Evolutionary conservation across 1,140 invertebrate species (phyloP).

Genomic region (Lethocerus indicus): DNA sequence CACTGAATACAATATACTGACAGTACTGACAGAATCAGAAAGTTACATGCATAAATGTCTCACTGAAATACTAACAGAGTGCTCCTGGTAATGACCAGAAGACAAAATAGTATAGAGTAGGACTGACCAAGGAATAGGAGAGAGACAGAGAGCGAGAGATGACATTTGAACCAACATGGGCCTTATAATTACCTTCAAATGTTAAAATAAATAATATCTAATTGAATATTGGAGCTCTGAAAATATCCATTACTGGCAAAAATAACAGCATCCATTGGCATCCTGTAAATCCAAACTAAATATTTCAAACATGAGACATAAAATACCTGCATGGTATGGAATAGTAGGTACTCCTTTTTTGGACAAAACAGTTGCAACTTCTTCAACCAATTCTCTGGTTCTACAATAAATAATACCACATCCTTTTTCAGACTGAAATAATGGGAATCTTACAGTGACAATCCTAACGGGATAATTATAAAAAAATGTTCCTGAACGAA

Average conservation of each 20-base stretch:
- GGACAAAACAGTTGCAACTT: slow-evolving; percentile 35
- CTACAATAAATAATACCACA: slow-evolving; percentile 55
- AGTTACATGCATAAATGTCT: too few relatives aligned
- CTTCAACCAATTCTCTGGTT: slow-evolving; percentile 42
- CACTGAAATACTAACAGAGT: too few relatives aligned
- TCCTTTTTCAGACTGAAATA: slow-evolving; percentile 20
- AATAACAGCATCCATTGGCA: too few relatives aligned
- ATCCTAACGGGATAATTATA: neutral
- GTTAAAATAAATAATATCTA: neutral
- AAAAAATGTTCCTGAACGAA: neutral
- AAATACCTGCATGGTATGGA: slow-evolving; percentile 44
- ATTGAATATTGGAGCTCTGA: neutral
- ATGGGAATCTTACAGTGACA: neutral
- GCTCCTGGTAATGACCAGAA: too few relatives aligned
- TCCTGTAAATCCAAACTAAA: slow-evolving; percentile 1
- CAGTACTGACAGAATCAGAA: too few relatives aligned
- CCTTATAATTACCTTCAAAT: neutral
- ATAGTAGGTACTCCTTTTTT: slow-evolving; percentile 33
- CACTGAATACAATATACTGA: too few relatives aligned
- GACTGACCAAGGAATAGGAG: too few relatives aligned
- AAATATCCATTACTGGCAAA: too few relatives aligned
- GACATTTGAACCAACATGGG: too few relatives aligned
- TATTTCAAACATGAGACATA: neutral
- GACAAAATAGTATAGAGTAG: too few relatives aligned
- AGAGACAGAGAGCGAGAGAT: too few relatives aligned